Conservation (phyloP, 2,888 invertebrate genomes). For the Drosophila kambysellisi region DNA sequence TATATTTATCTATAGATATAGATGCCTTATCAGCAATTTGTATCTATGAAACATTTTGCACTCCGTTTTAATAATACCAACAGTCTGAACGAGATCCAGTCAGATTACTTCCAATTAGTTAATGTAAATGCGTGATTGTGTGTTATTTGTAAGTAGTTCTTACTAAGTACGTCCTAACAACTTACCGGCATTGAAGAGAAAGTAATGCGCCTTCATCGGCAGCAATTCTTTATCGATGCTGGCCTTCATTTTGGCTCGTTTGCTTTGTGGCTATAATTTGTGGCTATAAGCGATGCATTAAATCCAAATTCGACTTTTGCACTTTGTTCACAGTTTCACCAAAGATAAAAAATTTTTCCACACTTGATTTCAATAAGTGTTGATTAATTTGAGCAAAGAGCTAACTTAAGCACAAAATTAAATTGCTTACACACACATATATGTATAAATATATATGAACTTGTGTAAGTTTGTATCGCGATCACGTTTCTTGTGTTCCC, state of each 20-base stretch:
- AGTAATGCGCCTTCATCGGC: constrained; percentile 95
- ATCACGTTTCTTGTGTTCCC: constrained; percentile 62
- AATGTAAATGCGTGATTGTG: background rate
- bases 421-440: background rate
- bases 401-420: constrained; percentile 18
- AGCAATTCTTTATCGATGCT: constrained; percentile 90
- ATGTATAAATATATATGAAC: constrained; percentile 13
- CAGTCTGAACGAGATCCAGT: constrained; percentile 6
- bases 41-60: constrained; percentile 20
- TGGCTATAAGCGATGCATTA: constrained; percentile 22
- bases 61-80: background rate
- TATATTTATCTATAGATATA: background rate
- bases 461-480: constrained; percentile 19
- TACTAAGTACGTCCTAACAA: background rate
- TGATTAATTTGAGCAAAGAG: constrained; percentile 14
- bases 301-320: constrained; percentile 10
- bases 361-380: constrained; percentile 18
- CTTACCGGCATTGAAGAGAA: constrained; percentile 94
- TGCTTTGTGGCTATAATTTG: constrained; percentile 4
- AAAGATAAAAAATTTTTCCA: constrained; percentile 7
- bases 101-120: background rate
- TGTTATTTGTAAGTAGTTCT: background rate
- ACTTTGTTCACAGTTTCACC: background rate
- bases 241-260: constrained; percentile 70
- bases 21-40: constrained; percentile 20